These are phyloP conservation scores for Prietella phreatophila DNA, from an alignment of 2,113 vertebrate genomes.

Conservation along the genomic window DNA sequence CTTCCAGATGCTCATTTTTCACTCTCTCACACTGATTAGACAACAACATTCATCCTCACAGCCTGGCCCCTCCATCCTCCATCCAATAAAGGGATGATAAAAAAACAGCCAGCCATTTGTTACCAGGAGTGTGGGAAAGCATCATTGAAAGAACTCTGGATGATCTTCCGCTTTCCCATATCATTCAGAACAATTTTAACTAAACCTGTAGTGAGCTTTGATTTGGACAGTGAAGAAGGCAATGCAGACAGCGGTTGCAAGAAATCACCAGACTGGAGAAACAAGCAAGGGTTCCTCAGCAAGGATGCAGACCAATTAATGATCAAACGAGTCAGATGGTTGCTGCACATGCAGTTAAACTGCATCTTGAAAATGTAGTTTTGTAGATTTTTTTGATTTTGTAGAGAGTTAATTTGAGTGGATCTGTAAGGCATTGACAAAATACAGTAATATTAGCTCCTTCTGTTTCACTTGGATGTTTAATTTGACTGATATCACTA, in stretches of 20 bases:
- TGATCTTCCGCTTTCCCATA: neutral
- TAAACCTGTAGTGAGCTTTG: slow-evolving; percentile 59
- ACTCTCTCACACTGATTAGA: too few relatives aligned
- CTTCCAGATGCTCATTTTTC: too few relatives aligned
- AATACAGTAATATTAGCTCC: neutral
- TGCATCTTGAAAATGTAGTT: neutral
- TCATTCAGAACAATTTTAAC: neutral
- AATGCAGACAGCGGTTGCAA: slow-evolving; percentile 9
- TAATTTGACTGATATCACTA: neutral
- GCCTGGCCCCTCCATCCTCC: too few relatives aligned
- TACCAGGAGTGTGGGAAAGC: neutral
- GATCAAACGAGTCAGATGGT: neutral
- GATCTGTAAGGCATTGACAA: neutral
- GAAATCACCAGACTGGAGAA: slow-evolving; percentile 64
- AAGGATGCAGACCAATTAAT: slow-evolving; percentile 74
- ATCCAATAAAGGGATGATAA: neutral
- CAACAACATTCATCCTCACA: too few relatives aligned
- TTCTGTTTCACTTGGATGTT: neutral
- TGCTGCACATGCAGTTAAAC: neutral
- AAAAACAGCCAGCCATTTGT: neutral
- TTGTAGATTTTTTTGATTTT: neutral
- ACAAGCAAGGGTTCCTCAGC: slow-evolving; percentile 57
- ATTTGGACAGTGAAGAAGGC: slow-evolving; percentile 65
- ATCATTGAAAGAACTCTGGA: neutral
- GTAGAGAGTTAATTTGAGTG: neutral